Percentiles rank a stretch among this genome's conserved stretches.
Evolutionary conservation across 2,888 invertebrate species (phyloP).

Genomic region (Scotopteryx bipunctaria): DNA sequence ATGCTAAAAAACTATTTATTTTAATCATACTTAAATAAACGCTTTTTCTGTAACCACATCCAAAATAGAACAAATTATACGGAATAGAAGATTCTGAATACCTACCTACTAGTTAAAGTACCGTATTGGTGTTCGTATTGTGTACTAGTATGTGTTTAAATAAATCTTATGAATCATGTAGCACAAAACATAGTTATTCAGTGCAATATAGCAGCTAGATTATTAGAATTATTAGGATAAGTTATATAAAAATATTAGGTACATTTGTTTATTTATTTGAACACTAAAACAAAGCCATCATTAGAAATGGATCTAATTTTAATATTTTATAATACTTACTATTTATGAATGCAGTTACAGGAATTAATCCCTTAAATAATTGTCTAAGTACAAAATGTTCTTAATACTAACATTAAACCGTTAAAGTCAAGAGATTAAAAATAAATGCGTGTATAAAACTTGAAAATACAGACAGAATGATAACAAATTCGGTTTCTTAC

Average conservation of each 20-base stretch:
- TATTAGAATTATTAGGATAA: no score
- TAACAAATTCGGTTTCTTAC: slow-evolving; percentile 4
- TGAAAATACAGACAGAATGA: slow-evolving; percentile 4
- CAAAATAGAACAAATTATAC: background rate
- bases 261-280: no score
- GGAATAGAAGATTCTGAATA: no score
- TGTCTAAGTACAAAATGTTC: slow-evolving; percentile 9
- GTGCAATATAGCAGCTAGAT: background rate
- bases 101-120: no score
- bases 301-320: no score
- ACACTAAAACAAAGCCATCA: no score
- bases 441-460: background rate
- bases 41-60: slow-evolving; percentile 3
- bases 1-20: background rate
- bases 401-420: slow-evolving; percentile 12
- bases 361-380: background rate
- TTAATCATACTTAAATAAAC: slow-evolving; percentile 3
- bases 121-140: no score
- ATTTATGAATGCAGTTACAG: slow-evolving; percentile 7
- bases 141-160: no score
- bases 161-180: background rate
- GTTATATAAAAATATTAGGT: no score
- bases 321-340: no score
- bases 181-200: background rate
- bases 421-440: slow-evolving; percentile 4